Conservation (phyloP, 2,888 invertebrate species). For the Epirrhoe tristata region DNA sequence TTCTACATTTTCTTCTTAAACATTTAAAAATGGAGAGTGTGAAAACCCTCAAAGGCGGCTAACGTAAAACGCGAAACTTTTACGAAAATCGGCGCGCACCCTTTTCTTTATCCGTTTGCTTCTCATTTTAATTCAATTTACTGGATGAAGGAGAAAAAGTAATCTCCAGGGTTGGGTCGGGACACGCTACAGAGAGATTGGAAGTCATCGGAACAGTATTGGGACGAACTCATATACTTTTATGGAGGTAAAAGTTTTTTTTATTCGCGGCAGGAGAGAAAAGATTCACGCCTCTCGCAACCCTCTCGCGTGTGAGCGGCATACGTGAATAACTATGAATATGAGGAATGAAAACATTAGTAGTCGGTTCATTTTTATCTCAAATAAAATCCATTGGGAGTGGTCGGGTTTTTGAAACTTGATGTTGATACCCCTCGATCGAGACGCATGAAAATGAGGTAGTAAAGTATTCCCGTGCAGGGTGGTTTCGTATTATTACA, state of each 20-base stretch:
- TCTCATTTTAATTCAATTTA: conserved; percentile 84
- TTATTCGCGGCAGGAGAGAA: conserved; percentile 78
- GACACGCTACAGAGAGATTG: conserved; percentile 80
- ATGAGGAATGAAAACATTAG: conserved; percentile 68
- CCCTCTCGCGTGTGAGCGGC: conserved; percentile 66
- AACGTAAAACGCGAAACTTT: conserved; percentile 69
- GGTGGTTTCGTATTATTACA: conserved; percentile 29
- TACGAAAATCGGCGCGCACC: conserved; percentile 74
- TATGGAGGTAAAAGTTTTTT: conserved; percentile 79
- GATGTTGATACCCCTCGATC: conserved; percentile 48
- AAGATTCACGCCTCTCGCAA: conserved; percentile 72
- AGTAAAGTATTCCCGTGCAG: conserved; percentile 40
- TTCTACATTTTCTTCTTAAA: conserved; percentile 24
- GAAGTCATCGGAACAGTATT: conserved; percentile 82
- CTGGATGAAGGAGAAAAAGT: conserved; percentile 82
- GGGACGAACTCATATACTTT: conserved; percentile 84
- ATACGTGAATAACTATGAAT: conserved; percentile 70
- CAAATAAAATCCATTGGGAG: conserved; percentile 56
- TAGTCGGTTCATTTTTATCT: conserved; percentile 63
- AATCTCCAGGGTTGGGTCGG: conserved; percentile 82
- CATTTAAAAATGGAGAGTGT: conserved; percentile 48
- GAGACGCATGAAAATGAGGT: conserved; percentile 46
- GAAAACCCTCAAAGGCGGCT: conserved; percentile 52
- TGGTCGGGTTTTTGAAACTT: conserved; percentile 48
- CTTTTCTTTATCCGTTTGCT: conserved; percentile 80